Base-by-base conservation (phyloP, 2,888 invertebrate genomes). In the Agelastica alni region DNA sequence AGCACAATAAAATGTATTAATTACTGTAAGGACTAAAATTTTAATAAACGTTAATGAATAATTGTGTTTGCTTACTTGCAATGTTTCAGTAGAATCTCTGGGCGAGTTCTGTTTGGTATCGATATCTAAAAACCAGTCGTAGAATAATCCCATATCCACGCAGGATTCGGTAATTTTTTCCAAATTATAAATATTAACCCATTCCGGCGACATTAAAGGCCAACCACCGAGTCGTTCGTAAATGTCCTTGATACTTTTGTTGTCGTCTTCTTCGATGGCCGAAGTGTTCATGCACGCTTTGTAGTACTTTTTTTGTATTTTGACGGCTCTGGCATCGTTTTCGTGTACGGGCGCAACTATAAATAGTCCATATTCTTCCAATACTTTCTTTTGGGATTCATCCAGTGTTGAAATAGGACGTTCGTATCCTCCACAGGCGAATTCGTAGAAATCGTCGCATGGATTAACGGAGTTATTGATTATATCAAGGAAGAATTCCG, bases 371-470 rank as follows among this genome's bases (percentile, higher is more conserved):
- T 69, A 26, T 18, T 57, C 55, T 6, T 54, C 48, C 3, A 62
- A 45, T 12, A 65, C 61, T 5, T 41, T 30, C 1, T 46, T 41
- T 18, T 65, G 56, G 4, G 60, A 28, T 14, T 44, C 57, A 41
- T 46, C 51, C 20, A 46, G 34, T 18, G 55, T 57, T 41, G 41
- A 60, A 32, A 3, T 45, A 39, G 28, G 53, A 20, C 47, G 53
- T 22, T 48, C 41, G 16, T 51, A 58, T n/a, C 56, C 56, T 26
- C 60, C 89, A 66, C 90, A 90, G 0, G 88, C 82, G 69, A 87
- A 90, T 60, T 84, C 78, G 72, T 89, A 89, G 75, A 91, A 90
- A 70, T 90, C 86, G 57, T 89, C 86, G 68, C 90, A 90, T 0
- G 90, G 89, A 59, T 88, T 85, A 10, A 85, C 83, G 0, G 75